Conservation (phyloP, 2,113 vertebrate genomes). For the Cygnus atratus region DNA sequence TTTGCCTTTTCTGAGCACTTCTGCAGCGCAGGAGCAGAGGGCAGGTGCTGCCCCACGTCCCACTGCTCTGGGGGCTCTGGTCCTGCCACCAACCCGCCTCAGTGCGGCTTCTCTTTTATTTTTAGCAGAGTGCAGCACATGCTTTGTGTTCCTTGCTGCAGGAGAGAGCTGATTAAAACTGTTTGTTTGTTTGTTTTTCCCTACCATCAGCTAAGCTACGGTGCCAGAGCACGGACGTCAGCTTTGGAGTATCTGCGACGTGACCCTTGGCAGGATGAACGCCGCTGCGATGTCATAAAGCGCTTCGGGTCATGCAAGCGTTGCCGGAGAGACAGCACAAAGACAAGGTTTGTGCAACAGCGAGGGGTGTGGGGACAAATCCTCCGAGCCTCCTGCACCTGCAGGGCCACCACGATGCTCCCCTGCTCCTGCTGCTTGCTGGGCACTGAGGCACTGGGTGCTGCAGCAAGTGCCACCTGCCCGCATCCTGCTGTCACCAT, state of each 20-base stretch:
- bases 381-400: not conserved
- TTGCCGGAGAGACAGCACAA: not conserved
- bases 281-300: not conserved
- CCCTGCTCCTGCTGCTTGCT: not conserved
- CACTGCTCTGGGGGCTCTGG: not conserved
- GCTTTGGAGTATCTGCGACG: rapidly evolving
- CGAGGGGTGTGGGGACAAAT: not conserved
- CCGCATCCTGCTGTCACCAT: rapidly evolving
- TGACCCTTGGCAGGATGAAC: not conserved
- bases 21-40: not conserved
- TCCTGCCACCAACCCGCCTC: not conserved
- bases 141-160: not conserved
- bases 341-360: rapidly evolving
- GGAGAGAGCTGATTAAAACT: not conserved
- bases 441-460: rapidly evolving
- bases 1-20: not conserved
- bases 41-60: not conserved
- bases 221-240: not conserved
- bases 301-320: rapidly evolving
- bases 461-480: not conserved
- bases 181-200: not conserved
- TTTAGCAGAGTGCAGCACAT: not conserved
- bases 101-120: rapidly evolving
- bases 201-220: not conserved
- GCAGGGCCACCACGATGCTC: not conserved